Base-by-base conservation (phyloP, 1,140 invertebrate genomes). In the Meteorus sp. region DNA sequence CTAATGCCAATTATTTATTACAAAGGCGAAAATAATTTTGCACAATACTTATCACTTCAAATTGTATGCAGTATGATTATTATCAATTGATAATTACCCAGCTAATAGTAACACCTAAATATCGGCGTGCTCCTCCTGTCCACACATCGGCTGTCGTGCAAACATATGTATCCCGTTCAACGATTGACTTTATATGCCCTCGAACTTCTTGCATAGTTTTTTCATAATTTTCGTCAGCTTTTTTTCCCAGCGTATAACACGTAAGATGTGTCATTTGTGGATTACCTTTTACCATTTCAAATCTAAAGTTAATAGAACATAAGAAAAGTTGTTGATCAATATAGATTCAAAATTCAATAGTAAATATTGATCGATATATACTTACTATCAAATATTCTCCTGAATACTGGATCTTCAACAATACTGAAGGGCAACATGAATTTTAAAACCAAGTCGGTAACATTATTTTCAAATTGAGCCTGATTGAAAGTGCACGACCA, bases 91-190 rank as follows among this genome's bases (percentile, higher is more conserved):
- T 20, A n/a, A 9, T 39, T 47, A 62, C 51, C 57, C 39, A 59
- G 19, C 56, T 51, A 1, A 22, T 23, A 9, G 51, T 62, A 11
- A 59, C 50, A 13, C 61, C 56, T 17, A 62, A n/a, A 25, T 54
- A 58, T 48, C 56, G 3, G 20, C 56, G 48, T 41, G 29, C 20
- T 20, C 56, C 45, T 13, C 53, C 35, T 9, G 56, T 45, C 56
- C 56, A 59, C 23, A 55, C 22, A 59, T 62, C 56, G 2, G 61
- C 51, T 3, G 61, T 56, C 0, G 56, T 62, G 25, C 51, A 62
- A 25, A 62, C 51, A 39, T 27, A 43, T 6, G 20, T 23, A 47
- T 29, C 15, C 6, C 6, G 11, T 11, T 33, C 29, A 33, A 33
- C 29, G 6, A 33, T 7, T 11, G 11, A 33, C 11, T 33, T 11